A percentile compares a stretch with the other conserved stretches of the same genome.
Conservation (phyloP, 30 jellyfish, hydroid and myxozoan species). For the Pseudorhiza aurosa region DNA sequence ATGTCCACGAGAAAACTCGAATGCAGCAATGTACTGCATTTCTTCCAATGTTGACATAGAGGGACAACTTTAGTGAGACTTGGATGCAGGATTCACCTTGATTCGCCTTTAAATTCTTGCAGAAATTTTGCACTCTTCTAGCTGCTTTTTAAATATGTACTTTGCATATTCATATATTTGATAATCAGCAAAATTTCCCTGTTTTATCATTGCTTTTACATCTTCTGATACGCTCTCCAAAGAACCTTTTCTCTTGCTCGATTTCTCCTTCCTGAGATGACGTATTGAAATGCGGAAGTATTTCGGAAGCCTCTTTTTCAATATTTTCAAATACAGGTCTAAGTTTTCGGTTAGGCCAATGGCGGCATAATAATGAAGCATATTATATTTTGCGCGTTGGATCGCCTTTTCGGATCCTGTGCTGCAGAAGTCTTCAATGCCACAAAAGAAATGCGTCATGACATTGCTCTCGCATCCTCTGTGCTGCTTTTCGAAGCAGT, state of each 20-base stretch:
- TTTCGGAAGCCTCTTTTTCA: slow-evolving; percentile 68
- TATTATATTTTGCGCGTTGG: slow-evolving; percentile 69
- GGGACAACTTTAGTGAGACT: no score
- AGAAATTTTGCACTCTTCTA: slow-evolving; percentile 53
- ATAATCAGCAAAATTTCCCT: slow-evolving; percentile 82
- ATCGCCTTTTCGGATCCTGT: slow-evolving; percentile 80
- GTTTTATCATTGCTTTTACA: slow-evolving; percentile 9
- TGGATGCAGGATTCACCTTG: no score
- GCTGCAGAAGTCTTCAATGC: slow-evolving; percentile 58
- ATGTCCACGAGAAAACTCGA: no score
- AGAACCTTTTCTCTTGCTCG: neutral
- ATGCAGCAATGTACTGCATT: no score
- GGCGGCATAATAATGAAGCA: slow-evolving; percentile 75
- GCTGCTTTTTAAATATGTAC: slow-evolving; percentile 52
- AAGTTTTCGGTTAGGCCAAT: slow-evolving; percentile 74
- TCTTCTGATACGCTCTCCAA: neutral
- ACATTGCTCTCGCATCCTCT: slow-evolving; percentile 92
- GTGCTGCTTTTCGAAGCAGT: slow-evolving; percentile 81
- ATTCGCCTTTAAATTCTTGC: no score
- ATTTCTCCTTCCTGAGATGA: slow-evolving; percentile 7
- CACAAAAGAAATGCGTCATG: slow-evolving; percentile 92
- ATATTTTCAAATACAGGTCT: slow-evolving; percentile 55
- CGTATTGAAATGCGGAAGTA: slow-evolving; percentile 60
- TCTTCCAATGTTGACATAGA: no score
- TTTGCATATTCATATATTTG: slow-evolving; percentile 74